Evolutionary conservation across 35 echinoderm and acorn worm genomes (phyloP), one percentile per base, ranked within the genome.

Genomic region (Anneissia japonica): DNA sequence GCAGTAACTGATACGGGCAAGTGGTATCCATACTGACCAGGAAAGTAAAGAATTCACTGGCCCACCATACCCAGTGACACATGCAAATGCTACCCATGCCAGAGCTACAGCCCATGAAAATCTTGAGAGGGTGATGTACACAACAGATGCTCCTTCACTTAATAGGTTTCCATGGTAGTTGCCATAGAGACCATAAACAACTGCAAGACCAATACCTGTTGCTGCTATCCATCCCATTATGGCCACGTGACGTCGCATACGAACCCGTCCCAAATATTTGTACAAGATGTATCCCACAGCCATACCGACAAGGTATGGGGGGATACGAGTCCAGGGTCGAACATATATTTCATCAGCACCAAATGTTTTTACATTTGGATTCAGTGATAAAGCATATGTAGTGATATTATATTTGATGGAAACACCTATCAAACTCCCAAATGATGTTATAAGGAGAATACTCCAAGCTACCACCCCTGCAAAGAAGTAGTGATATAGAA

Each of bases 291-390:
- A 83, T 11, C 81, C 81, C 9, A 46, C 9, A 38, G 64, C 4
- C 81, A 83, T 83, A 10, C 81, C 81, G 19, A 83, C 14, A 36
- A 29, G 34, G 4, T 83, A 83, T 10, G 81, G 32, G 26, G 45
- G 38, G 39, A 83, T 9, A 1, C 81, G 38, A 43, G 16, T 29
- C 81, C 81, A 83, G 13, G 81, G 81, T 23, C 64, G 45, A 5
- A 46, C 21, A 32, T 83, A 83, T 0, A 28, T 64, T 13, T 14
- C 28, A 64, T 64, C 51, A 64, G 51, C 51, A 14, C 51, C 13
- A 64, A 28, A 64, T 13, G 51, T 14, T 43, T 43, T 43, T 14
- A 28, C 13, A 64, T 14, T 13, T 14, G 51, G 28, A 64, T 13
- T 14, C 13, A 64, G 28, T 14, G 28, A 64, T 14, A 14, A 14